Percentiles rank a stretch among this genome's conserved stretches.
Evolutionary conservation across 2,113 vertebrate genomes (phyloP).

Genomic region (Entelurus aequoreus): DNA sequence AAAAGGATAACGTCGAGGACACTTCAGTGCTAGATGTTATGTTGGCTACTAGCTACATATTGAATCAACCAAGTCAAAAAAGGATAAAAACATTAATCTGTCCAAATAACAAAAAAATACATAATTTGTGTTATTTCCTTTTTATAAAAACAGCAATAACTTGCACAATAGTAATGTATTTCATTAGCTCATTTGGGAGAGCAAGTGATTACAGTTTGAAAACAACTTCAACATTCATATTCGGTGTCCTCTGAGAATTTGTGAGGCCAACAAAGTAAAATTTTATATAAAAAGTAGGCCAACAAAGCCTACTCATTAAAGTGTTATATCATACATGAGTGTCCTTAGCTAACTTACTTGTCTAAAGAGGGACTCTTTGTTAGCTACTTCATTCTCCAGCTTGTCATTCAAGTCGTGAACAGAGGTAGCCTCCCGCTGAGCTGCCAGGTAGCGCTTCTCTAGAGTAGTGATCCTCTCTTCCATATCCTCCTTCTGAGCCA

Average conservation of each 20-base stretch:
- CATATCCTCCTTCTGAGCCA: constrained; percentile 98
- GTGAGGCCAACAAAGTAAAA: too few species aligned
- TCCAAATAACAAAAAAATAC: neutral
- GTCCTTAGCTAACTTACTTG: constrained; percentile 71
- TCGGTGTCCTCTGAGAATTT: too few species aligned
- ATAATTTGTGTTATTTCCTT: too few species aligned
- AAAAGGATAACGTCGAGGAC: neutral
- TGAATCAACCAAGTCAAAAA: neutral
- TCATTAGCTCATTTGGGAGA: too few species aligned
- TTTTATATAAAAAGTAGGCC: too few species aligned
- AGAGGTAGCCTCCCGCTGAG: constrained; percentile 94
- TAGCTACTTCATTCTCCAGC: constrained; percentile 96
- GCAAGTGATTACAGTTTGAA: too few species aligned
- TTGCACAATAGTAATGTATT: too few species aligned
- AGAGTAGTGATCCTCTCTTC: constrained; percentile 98
- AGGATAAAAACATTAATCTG: neutral
- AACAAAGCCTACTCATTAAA: too few species aligned
- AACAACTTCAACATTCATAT: too few species aligned
- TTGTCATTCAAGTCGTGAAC: constrained; percentile 97
- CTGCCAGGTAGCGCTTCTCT: constrained; percentile 96
- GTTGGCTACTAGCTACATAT: constrained; percentile 6
- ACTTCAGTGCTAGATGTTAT: neutral
- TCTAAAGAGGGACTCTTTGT: constrained; percentile 88
- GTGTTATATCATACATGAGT: neutral
- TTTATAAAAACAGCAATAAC: too few species aligned